These are phyloP conservation scores for Argyrosomus regius DNA, from an alignment of 2,797 vertebrate genomes.

Conservation along the genomic window DNA sequence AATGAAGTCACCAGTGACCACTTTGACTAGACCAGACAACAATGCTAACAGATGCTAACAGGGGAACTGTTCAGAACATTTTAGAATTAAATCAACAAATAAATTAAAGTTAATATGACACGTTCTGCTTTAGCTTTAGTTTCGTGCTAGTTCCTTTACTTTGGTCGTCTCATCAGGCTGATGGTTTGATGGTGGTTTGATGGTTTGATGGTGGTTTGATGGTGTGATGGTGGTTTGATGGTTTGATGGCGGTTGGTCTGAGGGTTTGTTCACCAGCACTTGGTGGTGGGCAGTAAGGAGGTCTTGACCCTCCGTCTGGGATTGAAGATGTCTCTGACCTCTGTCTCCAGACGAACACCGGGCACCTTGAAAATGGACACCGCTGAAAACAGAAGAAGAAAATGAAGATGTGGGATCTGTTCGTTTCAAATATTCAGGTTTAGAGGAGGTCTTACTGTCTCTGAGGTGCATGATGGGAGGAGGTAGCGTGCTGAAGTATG, in stretches of 20 bases:
- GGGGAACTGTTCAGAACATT: neutral
- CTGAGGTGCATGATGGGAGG: conserved; percentile 87
- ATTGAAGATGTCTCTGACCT: conserved; percentile 88
- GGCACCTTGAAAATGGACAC: conserved; percentile 92
- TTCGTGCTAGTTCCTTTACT: neutral
- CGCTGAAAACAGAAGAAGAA: conserved; percentile 71
- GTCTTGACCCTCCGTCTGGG: conserved; percentile 75
- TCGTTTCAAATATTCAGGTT: too few relatives aligned
- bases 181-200: neutral
- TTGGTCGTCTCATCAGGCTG: neutral
- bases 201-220: too few relatives aligned
- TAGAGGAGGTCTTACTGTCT: conserved; percentile 83
- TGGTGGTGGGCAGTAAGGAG: conserved; percentile 65
- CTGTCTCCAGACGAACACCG: conserved; percentile 88
- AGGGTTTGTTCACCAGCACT: conserved; percentile 76
- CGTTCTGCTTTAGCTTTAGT: neutral
- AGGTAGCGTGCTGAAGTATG: conserved; percentile 90
- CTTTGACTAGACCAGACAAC: too few relatives aligned
- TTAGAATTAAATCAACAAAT: conserved; percentile 19
- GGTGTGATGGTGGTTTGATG: neutral
- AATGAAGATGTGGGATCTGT: too few relatives aligned
- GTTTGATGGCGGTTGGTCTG: neutral
- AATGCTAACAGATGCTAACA: conserved; percentile 29
- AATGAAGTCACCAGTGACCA: too few relatives aligned
- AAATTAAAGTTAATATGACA: too few relatives aligned